Conservation (phyloP, 2,113 vertebrate genomes). For the Pelmatolapia mariae region DNA sequence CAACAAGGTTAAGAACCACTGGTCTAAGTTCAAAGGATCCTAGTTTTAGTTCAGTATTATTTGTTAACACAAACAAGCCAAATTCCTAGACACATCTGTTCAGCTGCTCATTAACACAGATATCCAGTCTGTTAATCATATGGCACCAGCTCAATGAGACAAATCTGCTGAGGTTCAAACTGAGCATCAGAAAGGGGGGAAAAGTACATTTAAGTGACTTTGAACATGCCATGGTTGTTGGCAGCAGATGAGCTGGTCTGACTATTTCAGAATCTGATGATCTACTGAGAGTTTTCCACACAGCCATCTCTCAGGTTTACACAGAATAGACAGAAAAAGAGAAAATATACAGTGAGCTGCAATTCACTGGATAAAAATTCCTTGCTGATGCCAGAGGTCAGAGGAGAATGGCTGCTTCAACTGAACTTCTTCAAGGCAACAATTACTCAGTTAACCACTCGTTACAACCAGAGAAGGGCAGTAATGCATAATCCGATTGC, state of each 20-base stretch:
- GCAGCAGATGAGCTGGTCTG: fast-evolving
- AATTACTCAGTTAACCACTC: no score
- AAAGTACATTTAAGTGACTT: neutral
- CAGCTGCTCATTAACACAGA: neutral
- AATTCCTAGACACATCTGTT: fast-evolving
- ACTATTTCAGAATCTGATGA: neutral
- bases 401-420: no score
- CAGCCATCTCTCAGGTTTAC: neutral
- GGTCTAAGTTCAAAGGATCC: neutral
- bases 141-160: neutral
- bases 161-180: neutral
- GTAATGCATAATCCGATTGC: no score
- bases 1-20: no score
- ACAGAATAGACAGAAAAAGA: neutral
- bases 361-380: fast-evolving
- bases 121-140: neutral
- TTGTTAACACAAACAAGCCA: neutral
- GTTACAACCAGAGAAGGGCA: no score
- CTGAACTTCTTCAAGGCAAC: no score
- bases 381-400: neutral
- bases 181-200: fast-evolving
- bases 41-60: neutral
- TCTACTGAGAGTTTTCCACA: neutral
- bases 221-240: neutral
- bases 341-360: neutral